Conservation (phyloP, 1,140 invertebrate species). For the Neodiprion virginianus region DNA sequence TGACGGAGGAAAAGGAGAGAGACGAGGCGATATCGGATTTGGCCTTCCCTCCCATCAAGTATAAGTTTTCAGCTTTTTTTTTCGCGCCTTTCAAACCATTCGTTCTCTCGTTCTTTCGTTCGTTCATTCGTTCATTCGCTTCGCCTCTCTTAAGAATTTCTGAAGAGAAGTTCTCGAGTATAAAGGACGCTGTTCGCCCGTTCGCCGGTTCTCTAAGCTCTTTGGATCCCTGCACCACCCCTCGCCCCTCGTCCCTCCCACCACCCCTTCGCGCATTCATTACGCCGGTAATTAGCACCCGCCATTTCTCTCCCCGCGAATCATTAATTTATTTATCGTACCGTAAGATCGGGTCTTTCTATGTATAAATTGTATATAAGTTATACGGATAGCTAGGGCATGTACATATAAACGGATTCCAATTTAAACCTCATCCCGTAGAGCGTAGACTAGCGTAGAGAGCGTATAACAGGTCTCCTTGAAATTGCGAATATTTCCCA, state of each 20-base stretch:
- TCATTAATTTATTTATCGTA: slow-evolving; percentile 6
- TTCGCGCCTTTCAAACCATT: slow-evolving; percentile 3
- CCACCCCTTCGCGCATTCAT: neutral
- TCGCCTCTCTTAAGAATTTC: neutral
- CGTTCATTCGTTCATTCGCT: too few species aligned
- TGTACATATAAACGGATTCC: too few species aligned
- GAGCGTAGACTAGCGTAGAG: too few species aligned
- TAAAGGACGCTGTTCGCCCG: neutral
- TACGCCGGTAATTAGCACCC: neutral
- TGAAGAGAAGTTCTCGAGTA: neutral
- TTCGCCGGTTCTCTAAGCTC: neutral
- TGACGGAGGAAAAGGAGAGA: neutral
- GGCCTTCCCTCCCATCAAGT: neutral
- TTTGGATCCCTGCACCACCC: neutral
- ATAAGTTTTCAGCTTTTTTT: neutral
- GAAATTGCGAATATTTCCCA: too few species aligned
- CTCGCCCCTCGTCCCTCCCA: neutral
- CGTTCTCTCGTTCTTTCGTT: neutral
- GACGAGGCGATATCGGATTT: neutral
- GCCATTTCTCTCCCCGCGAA: neutral
- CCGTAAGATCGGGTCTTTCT: neutral
- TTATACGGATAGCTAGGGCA: too few species aligned
- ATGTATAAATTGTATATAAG: neutral
- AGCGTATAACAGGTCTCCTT: too few species aligned
- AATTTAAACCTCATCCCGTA: too few species aligned